Conservation (phyloP, 2,888 invertebrate species). For the Phania funesta region DNA sequence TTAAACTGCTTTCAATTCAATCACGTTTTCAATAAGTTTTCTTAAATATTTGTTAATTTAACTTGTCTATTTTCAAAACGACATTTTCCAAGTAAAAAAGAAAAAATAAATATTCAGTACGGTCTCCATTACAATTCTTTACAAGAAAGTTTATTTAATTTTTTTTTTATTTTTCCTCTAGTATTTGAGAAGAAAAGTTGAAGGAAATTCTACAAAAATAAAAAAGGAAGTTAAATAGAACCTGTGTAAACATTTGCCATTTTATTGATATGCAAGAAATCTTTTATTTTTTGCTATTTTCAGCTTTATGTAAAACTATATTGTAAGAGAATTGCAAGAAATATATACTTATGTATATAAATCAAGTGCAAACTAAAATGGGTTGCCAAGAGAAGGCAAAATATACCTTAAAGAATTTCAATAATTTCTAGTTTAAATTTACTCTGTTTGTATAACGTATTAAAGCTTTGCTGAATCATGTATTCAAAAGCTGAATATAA, state of each 20-base stretch:
- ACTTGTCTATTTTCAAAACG: constrained; percentile 38
- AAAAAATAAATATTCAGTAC: constrained; percentile 31
- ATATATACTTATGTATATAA: constrained; percentile 1
- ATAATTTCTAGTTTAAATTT: too few relatives aligned
- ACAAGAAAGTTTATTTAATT: constrained; percentile 34
- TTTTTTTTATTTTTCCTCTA: background rate
- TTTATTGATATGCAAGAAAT: constrained; percentile 60
- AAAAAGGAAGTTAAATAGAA: constrained; percentile 49
- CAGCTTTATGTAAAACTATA: constrained; percentile 8
- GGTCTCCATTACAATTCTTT: constrained; percentile 31
- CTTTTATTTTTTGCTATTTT: background rate
- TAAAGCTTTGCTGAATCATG: too few relatives aligned
- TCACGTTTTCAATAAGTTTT: constrained; percentile 10
- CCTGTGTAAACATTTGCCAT: constrained; percentile 65
- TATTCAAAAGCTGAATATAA: too few relatives aligned
- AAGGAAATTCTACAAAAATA: constrained; percentile 24
- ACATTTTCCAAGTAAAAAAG: constrained; percentile 36
- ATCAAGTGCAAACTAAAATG: background rate
- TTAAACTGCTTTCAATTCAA: background rate
- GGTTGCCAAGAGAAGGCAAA: too few relatives aligned
- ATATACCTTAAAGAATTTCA: too few relatives aligned
- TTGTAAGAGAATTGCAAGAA: constrained; percentile 18
- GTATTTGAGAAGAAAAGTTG: background rate
- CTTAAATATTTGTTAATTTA: constrained; percentile 14
- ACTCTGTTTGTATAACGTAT: too few relatives aligned